A percentile compares a stretch with the other conserved stretches of the same genome.
Evolutionary conservation across 2,113 vertebrate species (phyloP).

Genomic region (Brienomyrus brachyistius): DNA sequence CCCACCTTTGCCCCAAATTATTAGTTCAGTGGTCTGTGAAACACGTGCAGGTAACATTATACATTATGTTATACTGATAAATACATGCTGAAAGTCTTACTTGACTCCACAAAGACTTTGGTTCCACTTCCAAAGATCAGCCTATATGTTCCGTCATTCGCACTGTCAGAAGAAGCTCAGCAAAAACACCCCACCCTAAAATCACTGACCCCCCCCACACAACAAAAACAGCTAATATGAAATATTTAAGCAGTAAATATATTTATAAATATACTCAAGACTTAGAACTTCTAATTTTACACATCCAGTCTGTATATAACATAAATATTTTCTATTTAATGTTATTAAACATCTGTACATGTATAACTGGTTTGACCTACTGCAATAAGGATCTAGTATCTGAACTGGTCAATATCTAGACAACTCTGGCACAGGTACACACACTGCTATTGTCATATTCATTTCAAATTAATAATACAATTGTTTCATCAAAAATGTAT

Average conservation of each 20-base stretch:
- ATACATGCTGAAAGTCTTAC: constrained; percentile 27
- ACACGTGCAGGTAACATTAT: neutral
- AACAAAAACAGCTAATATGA: neutral
- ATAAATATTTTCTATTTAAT: neutral
- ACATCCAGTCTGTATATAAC: neutral
- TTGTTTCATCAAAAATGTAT: neutral
- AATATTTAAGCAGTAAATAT: neutral
- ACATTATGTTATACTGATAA: neutral
- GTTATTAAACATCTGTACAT: neutral
- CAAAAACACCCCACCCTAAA: constrained; percentile 12
- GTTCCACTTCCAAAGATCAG: constrained; percentile 33
- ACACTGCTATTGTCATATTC: neutral
- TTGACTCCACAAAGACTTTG: constrained; percentile 27
- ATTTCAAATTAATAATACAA: neutral
- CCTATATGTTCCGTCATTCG: constrained; percentile 25
- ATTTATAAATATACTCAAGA: neutral
- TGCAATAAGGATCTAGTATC: constrained; percentile 20
- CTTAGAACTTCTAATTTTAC: neutral
- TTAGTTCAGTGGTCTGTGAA: neutral
- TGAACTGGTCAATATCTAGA: neutral
- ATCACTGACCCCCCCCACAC: neutral
- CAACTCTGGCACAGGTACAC: neutral
- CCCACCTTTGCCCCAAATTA: neutral
- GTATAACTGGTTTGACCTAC: neutral
- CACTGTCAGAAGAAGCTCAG: constrained; percentile 23